Base-by-base conservation (phyloP, 2,888 invertebrate genomes). In the Syrphus vitripennis region DNA sequence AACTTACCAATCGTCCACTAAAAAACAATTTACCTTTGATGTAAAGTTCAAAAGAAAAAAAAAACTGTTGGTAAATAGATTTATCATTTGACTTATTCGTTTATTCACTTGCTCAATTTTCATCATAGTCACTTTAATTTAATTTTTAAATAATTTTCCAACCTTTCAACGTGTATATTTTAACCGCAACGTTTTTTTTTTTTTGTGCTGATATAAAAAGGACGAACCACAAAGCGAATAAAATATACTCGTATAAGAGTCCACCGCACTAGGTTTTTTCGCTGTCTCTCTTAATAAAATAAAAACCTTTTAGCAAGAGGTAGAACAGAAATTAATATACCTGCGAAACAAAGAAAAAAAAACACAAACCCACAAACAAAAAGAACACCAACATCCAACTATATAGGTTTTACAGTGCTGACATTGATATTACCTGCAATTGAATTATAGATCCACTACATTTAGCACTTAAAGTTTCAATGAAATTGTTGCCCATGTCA, bases 381-480 rank as follows among this genome's bases (percentile, higher is more conserved):
- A 6, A 50, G 26, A 21, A 71, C 37, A 7, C 16, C n/a, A n/a
- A n/a, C 70, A 26, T 24, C 10, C 37, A 37, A 16, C 7, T 19
- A 31, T 34, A 19, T 29, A 16, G 34, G 45, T 63, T 45, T 40
- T 74, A 59, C 29, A n/a, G 67, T 81, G 26, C 70, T 57, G 55
- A 71, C 76, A 55, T 40, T 55, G 76, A 70, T 76, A 69, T 74
- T 48, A 55, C 70, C 55, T 65, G 70, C 57, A 70, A 79, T 79
- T 79, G 75, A 83, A 83, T 83, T 83, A 83, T 83, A 75, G 79
- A 83, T 75, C 70, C 70, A 70, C 50, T 75, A 57, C 40, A 19
- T 31, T 59, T 53, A 48, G 48, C 76, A 71, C 76, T 82, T 71
- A 76, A 76, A 71, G 82, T 82, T 76, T 76, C 76, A 71, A 76